A percentile compares a stretch with the other conserved stretches of the same genome.
These are phyloP conservation scores for Drosophila eugracilis DNA, from an alignment of 1,140 invertebrate genomes.

Conservation along the genomic window DNA sequence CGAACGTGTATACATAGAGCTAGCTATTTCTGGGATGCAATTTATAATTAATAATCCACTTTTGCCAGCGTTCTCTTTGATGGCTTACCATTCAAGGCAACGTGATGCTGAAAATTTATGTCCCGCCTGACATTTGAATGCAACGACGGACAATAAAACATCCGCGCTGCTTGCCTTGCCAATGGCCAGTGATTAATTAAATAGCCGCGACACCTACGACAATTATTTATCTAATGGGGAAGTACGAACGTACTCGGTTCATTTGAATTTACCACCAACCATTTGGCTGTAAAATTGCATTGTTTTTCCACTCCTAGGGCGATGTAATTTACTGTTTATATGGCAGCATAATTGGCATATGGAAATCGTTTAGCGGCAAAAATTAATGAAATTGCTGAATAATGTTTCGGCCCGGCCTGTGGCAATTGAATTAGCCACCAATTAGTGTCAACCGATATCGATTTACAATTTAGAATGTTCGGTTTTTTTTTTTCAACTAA, in stretches of 20 bases:
- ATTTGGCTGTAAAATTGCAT: slow-evolving; percentile 27
- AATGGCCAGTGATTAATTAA: slow-evolving; percentile 67
- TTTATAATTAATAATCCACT: slow-evolving; percentile 60
- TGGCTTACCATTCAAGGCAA: slow-evolving; percentile 31
- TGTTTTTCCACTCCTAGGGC: slow-evolving; percentile 35
- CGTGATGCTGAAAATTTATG: slow-evolving; percentile 70
- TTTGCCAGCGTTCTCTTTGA: slow-evolving; percentile 28
- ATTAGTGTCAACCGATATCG: slow-evolving; percentile 47
- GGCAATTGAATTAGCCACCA: slow-evolving; percentile 61
- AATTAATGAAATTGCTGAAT: slow-evolving; percentile 51
- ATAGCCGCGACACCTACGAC: slow-evolving; percentile 57
- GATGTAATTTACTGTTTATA: slow-evolving; percentile 53
- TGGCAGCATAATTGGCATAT: slow-evolving; percentile 52
- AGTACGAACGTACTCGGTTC: slow-evolving; percentile 12
- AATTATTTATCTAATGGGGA: slow-evolving; percentile 41
- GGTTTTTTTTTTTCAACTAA: slow-evolving; percentile 14
- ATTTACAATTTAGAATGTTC: slow-evolving; percentile 33
- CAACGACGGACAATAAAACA: slow-evolving; percentile 22
- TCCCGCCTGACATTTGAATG: slow-evolving; percentile 67
- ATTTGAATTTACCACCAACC: slow-evolving; percentile 19
- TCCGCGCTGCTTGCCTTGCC: slow-evolving; percentile 21
- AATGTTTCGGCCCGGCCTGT: slow-evolving; percentile 36
- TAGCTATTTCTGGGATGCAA: slow-evolving; percentile 42
- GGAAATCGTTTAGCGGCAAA: slow-evolving; percentile 44
- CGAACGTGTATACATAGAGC: no score